phyloP scores from a whole-genome alignment of 2,888 invertebrate species.

The Selenia dentaria region DNA sequence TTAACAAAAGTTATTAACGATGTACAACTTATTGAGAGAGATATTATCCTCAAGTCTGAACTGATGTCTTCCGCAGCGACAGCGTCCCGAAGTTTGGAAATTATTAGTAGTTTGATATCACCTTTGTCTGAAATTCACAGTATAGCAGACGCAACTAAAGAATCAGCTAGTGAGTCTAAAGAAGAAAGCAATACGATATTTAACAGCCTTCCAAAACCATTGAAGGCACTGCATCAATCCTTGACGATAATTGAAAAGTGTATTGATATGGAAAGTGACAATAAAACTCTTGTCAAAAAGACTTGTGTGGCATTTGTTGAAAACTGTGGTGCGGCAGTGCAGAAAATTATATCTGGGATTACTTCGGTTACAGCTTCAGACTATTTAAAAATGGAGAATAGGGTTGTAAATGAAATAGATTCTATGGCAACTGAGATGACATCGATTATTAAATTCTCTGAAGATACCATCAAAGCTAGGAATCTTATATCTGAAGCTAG shows the following conservation, averaged over 20 bases:
- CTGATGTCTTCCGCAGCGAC: conserved; percentile 88
- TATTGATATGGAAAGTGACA: conserved; percentile 87
- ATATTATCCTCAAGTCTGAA: conserved; percentile 86
- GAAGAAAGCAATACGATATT: conserved; percentile 81
- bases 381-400: conserved; percentile 71
- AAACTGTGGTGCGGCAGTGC: conserved; percentile 82
- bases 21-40: conserved; percentile 86
- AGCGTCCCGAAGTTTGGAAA: conserved; percentile 87
- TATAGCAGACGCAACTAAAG: conserved; percentile 82
- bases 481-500: conserved; percentile 61
- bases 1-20: conserved; percentile 82
- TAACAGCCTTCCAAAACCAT: conserved; percentile 81
- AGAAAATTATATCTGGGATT: conserved; percentile 77
- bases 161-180: conserved; percentile 61
- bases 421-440: conserved; percentile 76
- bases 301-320: conserved; percentile 88
- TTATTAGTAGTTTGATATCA: conserved; percentile 85
- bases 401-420: conserved; percentile 68
- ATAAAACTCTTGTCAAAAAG: conserved; percentile 87
- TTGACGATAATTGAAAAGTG: conserved; percentile 88
- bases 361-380: conserved; percentile 66
- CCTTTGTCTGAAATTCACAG: conserved; percentile 87
- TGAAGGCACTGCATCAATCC: conserved; percentile 87
- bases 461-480: conserved; percentile 80
- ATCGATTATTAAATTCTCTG: conserved; percentile 76